phyloP scores from a whole-genome alignment of 1,140 invertebrate genomes.

The Drosophila tsacasi region DNA sequence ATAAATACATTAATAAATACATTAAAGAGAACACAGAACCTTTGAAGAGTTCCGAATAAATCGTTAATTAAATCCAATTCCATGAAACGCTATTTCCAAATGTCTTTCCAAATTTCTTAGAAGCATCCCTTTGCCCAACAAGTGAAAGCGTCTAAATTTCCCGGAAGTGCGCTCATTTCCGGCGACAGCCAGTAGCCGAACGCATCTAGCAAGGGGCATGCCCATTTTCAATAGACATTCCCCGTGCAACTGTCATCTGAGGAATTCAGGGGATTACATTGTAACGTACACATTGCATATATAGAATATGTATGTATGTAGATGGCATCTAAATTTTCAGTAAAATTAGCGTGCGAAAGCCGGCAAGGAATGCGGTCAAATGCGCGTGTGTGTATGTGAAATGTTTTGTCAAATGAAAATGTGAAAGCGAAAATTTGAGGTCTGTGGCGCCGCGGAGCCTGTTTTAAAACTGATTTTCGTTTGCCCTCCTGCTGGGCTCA shows the following conservation, averaged over 20 bases:
- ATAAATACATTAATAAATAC: background rate
- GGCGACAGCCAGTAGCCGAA: background rate
- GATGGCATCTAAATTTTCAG: constrained; percentile 46
- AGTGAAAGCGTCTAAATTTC: constrained; percentile 4
- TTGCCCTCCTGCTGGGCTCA: constrained; percentile 22
- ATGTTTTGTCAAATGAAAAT: constrained; percentile 55
- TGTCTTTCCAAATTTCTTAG: background rate
- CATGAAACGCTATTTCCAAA: background rate
- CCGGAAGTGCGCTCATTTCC: background rate
- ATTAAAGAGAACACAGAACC: background rate
- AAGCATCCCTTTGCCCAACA: background rate
- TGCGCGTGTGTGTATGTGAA: constrained; percentile 2
- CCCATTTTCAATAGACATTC: constrained; percentile 4
- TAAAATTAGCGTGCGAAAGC: constrained; percentile 55
- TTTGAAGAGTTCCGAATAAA: background rate
- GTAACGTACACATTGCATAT: background rate
- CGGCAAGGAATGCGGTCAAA: constrained; percentile 29
- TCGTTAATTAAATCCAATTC: constrained; percentile 1
- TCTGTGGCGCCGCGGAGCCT: constrained; percentile 21
- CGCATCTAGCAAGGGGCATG: constrained; percentile 2
- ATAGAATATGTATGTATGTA: constrained; percentile 13
- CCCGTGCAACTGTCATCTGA: constrained; percentile 30
- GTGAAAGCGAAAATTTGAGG: constrained; percentile 38
- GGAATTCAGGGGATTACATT: constrained; percentile 43
- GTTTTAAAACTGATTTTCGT: constrained; percentile 42